Conservation (phyloP, 64 coral and sea anemone genomes). For the Montipora capricornis region DNA sequence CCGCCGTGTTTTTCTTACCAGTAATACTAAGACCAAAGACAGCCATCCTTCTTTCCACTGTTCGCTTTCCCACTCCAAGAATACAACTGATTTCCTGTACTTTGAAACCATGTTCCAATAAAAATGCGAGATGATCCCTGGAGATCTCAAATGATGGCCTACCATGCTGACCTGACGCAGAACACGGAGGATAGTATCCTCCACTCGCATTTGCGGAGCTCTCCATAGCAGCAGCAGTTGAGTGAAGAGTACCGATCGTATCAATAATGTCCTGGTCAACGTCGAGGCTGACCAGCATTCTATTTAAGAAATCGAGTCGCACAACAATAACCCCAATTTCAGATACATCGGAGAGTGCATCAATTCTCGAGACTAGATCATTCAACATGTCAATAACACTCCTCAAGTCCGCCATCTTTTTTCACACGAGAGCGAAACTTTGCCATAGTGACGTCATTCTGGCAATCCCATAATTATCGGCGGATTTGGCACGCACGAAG, state of each 20-base stretch:
- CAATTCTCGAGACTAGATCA: neutral
- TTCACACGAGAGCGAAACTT: neutral
- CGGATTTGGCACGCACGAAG: neutral
- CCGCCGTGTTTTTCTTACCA: slow-evolving; percentile 23
- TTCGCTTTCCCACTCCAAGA: slow-evolving; percentile 26
- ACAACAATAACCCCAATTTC: slow-evolving; percentile 30
- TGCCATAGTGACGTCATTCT: neutral
- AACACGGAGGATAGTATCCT: neutral
- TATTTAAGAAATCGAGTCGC: slow-evolving; percentile 23
- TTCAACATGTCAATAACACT: neutral
- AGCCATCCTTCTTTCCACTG: slow-evolving; percentile 52
- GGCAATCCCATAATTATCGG: neutral
- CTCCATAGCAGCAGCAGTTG: slow-evolving; percentile 3
- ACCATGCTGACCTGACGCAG: slow-evolving; percentile 27
- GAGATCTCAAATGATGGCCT: slow-evolving; percentile 62
- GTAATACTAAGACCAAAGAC: slow-evolving; percentile 43
- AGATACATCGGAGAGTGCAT: slow-evolving; percentile 6
- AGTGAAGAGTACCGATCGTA: slow-evolving; percentile 27
- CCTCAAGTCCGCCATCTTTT: neutral
- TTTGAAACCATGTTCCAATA: slow-evolving; percentile 58
- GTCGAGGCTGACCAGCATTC: slow-evolving; percentile 50
- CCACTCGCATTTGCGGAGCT: neutral
- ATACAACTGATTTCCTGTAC: slow-evolving; percentile 33
- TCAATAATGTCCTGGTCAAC: slow-evolving; percentile 46
- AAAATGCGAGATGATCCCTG: slow-evolving; percentile 13